Conservation (phyloP, 2,797 vertebrate genomes). For the Gobio occitaniae region DNA sequence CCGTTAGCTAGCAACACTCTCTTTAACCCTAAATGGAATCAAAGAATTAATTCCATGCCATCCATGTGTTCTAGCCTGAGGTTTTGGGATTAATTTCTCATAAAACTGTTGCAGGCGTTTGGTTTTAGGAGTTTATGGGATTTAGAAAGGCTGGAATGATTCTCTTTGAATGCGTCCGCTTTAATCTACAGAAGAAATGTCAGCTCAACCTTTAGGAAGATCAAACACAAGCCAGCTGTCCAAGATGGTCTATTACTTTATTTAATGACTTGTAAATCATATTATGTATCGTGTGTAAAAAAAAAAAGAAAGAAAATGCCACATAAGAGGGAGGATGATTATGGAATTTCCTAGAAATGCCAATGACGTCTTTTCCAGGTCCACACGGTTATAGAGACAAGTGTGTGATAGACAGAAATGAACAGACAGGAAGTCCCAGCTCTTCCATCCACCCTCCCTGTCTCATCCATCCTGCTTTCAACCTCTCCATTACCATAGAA, state of each 20-base stretch:
- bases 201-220: conserved; percentile 42
- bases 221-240: conserved; percentile 16
- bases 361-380: not conserved
- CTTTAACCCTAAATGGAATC: conserved; percentile 5
- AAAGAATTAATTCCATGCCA: conserved; percentile 7
- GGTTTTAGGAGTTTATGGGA: conserved; percentile 16
- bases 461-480: conserved; percentile 51
- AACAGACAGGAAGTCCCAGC: conserved; percentile 17
- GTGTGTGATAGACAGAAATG: conserved; percentile 29
- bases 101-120: conserved; percentile 19
- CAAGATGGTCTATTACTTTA: conserved; percentile 7
- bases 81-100: conserved; percentile 28
- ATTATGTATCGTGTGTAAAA: not conserved
- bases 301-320: not conserved
- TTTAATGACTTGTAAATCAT: conserved; percentile 11
- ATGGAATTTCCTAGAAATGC: conserved; percentile 12
- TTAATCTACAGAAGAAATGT: conserved; percentile 50
- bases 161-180: conserved; percentile 42
- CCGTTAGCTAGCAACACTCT: not conserved
- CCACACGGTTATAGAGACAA: conserved; percentile 32
- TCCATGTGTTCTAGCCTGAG: conserved; percentile 12
- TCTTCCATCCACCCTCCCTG: conserved; percentile 17
- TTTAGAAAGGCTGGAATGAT: conserved; percentile 19
- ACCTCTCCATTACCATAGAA: conserved; percentile 68
- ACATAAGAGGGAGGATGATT: not conserved